These are phyloP conservation scores for Habrosyne pyritoides DNA, from an alignment of 2,888 invertebrate species.

Conservation along the genomic window DNA sequence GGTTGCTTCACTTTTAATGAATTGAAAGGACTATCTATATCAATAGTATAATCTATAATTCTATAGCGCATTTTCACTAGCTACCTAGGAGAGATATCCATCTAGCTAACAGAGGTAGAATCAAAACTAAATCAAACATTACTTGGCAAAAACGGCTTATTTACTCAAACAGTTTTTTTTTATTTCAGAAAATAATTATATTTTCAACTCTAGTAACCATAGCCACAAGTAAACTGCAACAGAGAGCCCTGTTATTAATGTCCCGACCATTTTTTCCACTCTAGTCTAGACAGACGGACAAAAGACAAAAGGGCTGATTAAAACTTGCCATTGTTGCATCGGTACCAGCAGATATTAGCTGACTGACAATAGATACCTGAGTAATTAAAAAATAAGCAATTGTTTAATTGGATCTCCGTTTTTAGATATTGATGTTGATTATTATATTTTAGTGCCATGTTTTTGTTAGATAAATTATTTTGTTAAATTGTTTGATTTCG, in stretches of 20 bases:
- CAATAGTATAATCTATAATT: too few species aligned
- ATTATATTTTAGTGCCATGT: too few species aligned
- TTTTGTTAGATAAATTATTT: too few species aligned
- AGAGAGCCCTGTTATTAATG: slow-evolving; percentile 53
- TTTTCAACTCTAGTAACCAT: slow-evolving; percentile 7
- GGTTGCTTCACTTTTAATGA: not conserved
- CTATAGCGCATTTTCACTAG: too few species aligned
- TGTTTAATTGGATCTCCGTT: too few species aligned
- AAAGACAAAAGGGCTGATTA: slow-evolving; percentile 77
- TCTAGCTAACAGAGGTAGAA: too few species aligned
- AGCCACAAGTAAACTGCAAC: slow-evolving; percentile 39
- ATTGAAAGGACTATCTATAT: too few species aligned
- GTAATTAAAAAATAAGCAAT: slow-evolving; percentile 32
- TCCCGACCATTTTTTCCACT: slow-evolving; percentile 58
- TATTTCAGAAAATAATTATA: not conserved
- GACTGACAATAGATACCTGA: slow-evolving; percentile 30
- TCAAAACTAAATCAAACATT: too few species aligned
- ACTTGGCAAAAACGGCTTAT: too few species aligned
- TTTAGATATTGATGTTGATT: too few species aligned
- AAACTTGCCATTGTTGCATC: slow-evolving; percentile 71
- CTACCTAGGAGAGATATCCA: too few species aligned
- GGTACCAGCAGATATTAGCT: slow-evolving; percentile 30
- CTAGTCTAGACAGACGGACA: slow-evolving; percentile 69
- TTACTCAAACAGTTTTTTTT: not conserved
- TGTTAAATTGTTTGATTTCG: too few species aligned